phyloP scores from a whole-genome alignment of 2,888 invertebrate genomes.

The Monochamus alternatus region DNA sequence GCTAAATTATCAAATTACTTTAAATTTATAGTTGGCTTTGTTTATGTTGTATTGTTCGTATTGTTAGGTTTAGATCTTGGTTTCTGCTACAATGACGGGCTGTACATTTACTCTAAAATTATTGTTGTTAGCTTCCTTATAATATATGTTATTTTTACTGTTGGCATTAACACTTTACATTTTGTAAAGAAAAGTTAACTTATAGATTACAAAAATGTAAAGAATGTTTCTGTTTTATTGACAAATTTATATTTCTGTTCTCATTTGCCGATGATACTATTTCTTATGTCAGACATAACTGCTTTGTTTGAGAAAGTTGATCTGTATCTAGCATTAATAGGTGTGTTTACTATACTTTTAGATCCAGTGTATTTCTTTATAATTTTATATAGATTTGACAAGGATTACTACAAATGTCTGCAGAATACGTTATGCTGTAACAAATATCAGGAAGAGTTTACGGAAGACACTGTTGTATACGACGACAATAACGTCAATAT shows the following conservation, averaged over 20 bases:
- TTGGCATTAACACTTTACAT: conserved; percentile 40
- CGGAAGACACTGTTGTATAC: conserved; percentile 10
- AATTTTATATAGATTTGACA: conserved; percentile 16
- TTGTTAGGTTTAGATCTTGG: conserved; percentile 9
- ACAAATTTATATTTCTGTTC: conserved; percentile 35
- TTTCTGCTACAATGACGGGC: conserved; percentile 16
- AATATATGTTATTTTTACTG: conserved; percentile 37
- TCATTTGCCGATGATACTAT: neutral
- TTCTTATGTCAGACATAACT: neutral
- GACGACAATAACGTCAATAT: neutral
- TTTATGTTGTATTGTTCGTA: conserved; percentile 32
- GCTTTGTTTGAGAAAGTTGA: too few relatives aligned
- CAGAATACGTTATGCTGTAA: conserved; percentile 20
- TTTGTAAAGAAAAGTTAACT: conserved; percentile 27
- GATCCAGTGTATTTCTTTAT: conserved; percentile 25
- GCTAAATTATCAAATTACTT: conserved; percentile 28
- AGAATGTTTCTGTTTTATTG: conserved; percentile 13
- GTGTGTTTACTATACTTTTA: neutral
- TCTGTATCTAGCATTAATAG: too few relatives aligned
- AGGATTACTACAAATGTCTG: conserved; percentile 18
- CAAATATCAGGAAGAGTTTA: conserved; percentile 23
- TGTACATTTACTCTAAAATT: neutral
- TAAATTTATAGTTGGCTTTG: conserved; percentile 6
- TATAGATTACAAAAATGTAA: neutral
- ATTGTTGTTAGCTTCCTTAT: conserved; percentile 16